Conservation (phyloP, 2,797 vertebrate species). For the Urocyon cinereoargenteus region DNA sequence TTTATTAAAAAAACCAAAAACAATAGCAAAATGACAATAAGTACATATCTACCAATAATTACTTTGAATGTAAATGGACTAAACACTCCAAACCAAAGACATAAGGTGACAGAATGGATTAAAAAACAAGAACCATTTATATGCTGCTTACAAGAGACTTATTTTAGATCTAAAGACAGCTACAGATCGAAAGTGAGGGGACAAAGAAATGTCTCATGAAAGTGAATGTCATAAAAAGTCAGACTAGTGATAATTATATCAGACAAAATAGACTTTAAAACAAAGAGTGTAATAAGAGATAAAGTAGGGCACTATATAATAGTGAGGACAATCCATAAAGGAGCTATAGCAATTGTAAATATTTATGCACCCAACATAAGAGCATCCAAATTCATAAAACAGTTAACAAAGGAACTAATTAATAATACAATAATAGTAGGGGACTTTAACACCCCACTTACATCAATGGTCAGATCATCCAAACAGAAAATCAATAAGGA, state of each 20-base stretch:
- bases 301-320: neutral
- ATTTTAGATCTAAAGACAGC: neutral
- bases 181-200: neutral
- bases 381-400: neutral
- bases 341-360: neutral
- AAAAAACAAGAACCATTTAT: neutral
- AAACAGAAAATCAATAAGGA: neutral
- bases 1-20: neutral
- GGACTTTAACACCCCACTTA: neutral
- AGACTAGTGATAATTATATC: neutral
- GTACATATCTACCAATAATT: neutral
- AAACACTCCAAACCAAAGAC: neutral
- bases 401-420: neutral
- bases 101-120: neutral
- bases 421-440: neutral
- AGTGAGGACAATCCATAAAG: neutral
- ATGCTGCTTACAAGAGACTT: neutral
- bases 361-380: neutral
- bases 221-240: neutral
- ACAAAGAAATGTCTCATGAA: neutral
- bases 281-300: neutral
- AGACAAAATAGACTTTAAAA: neutral
- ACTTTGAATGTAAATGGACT: neutral
- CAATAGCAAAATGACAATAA: neutral
- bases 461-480: neutral